A percentile compares a stretch with the other conserved stretches of the same genome.
Conservation (phyloP, 2,888 invertebrate species). For the Xestia ashworthii region DNA sequence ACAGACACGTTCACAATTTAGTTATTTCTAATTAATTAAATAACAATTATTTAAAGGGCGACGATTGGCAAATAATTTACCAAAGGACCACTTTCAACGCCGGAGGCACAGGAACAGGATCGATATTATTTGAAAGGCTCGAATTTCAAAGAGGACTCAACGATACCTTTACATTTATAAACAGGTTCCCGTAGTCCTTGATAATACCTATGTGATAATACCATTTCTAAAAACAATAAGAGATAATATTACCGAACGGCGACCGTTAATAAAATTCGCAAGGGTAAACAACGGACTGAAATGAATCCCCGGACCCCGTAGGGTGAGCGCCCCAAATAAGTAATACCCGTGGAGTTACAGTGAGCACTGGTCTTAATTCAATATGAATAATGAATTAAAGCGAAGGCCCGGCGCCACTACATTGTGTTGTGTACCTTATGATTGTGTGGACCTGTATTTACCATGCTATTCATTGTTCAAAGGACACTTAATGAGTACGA, state of each 20-base stretch:
- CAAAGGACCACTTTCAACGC: neutral
- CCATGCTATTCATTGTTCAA: constrained; percentile 36
- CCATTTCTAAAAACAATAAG: constrained; percentile 31
- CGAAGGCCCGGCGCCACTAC: constrained; percentile 55
- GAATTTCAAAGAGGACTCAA: constrained; percentile 1
- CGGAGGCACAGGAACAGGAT: neutral
- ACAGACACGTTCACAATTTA: neutral
- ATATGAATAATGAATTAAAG: constrained; percentile 72
- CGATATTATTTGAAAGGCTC: constrained; percentile 13
- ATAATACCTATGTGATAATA: constrained; percentile 18
- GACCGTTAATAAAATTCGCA: constrained; percentile 45
- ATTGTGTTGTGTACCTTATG: constrained; percentile 43
- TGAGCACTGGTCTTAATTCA: constrained; percentile 64
- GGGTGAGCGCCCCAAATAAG: constrained; percentile 56
- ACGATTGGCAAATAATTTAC: neutral
- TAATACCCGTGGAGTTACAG: constrained; percentile 53
- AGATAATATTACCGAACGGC: constrained; percentile 35
- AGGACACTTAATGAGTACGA: constrained; percentile 28
- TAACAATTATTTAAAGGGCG: neutral
- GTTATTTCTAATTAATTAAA: neutral
- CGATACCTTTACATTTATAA: constrained; percentile 12
- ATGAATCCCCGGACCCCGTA: constrained; percentile 52
- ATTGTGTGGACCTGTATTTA: constrained; percentile 45
- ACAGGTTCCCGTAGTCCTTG: constrained; percentile 6
- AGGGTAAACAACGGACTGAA: constrained; percentile 45